These are phyloP conservation scores for Epizoanthus scotinus DNA, from an alignment of 92 coral and sea anemone genomes.

Conservation along the genomic window DNA sequence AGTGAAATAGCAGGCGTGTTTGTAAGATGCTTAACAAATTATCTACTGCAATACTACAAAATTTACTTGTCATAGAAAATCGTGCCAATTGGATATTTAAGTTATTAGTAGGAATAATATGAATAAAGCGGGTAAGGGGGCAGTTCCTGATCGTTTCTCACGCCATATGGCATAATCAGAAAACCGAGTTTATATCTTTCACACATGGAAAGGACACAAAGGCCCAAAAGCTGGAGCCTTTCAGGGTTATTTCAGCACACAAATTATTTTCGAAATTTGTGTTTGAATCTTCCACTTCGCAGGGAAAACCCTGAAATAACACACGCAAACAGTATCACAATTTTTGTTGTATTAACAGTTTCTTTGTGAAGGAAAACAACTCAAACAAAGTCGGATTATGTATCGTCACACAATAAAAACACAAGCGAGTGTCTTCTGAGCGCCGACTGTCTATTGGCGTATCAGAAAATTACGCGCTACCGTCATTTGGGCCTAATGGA, in stretches of 20 bases:
- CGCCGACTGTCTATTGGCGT: not conserved
- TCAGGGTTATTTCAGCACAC: not conserved
- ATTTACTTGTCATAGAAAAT: slow-evolving; percentile 11
- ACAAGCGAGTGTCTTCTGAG: not conserved
- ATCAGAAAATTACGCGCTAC: not conserved
- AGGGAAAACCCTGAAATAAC: slow-evolving; percentile 77
- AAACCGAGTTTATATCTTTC: slow-evolving; percentile 6
- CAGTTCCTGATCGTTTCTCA: not conserved
- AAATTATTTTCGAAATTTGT: slow-evolving; percentile 9
- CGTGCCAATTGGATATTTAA: not conserved
- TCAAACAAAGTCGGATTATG: slow-evolving; percentile 38
- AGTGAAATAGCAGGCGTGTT: slow-evolving; percentile 78
- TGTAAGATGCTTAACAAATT: not conserved
- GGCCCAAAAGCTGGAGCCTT: not conserved
- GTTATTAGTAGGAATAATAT: not conserved
- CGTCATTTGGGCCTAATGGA: slow-evolving; percentile 1
- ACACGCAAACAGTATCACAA: slow-evolving; percentile 33
- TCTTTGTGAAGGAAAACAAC: slow-evolving; percentile 51
- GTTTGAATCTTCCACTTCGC: slow-evolving; percentile 23
- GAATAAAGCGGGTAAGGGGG: not conserved
- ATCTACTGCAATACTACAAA: not conserved
- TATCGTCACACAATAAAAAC: slow-evolving; percentile 49
- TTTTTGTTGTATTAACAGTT: slow-evolving; percentile 49
- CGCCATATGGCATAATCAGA: slow-evolving; percentile 28
- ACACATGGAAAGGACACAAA: slow-evolving; percentile 3